Conservation (phyloP, 1,140 invertebrate genomes). For the Aplysia californica region DNA sequence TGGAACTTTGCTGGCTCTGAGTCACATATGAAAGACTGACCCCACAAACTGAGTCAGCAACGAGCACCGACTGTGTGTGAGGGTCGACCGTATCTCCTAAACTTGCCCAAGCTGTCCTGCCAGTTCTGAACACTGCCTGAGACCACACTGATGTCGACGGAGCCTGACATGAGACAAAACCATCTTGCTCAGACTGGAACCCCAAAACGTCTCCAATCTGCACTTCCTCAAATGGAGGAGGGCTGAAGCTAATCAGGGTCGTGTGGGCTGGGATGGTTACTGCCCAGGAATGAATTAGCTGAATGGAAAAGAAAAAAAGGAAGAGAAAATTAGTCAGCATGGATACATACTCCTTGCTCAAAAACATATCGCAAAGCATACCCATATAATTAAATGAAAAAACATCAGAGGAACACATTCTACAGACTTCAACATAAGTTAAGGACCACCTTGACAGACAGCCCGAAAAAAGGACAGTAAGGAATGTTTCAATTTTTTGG, state of each 20-base stretch:
- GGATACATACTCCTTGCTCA: no score
- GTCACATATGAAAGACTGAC: constrained; percentile 28
- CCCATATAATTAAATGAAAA: neutral
- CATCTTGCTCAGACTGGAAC: constrained; percentile 5
- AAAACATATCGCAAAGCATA: no score
- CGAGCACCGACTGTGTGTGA: neutral
- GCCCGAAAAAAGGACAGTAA: no score
- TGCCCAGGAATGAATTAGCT: neutral
- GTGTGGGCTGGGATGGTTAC: constrained; percentile 1
- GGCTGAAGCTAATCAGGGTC: constrained; percentile 1
- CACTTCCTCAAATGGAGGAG: neutral
- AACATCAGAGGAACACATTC: neutral
- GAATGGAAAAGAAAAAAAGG: no score
- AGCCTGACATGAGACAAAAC: constrained; percentile 14
- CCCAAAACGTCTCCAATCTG: constrained; percentile 34
- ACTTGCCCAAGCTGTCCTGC: neutral
- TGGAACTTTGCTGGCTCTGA: neutral
- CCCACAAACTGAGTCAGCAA: constrained; percentile 19
- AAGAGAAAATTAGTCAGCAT: neutral
- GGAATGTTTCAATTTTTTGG: no score
- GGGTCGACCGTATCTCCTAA: neutral
- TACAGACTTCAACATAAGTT: no score
- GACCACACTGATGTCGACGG: constrained; percentile 22
- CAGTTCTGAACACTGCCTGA: constrained; percentile 5
- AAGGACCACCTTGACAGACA: no score